These are phyloP conservation scores for Heterochromis multidens DNA, from an alignment of 2,113 vertebrate species.

Conservation along the genomic window DNA sequence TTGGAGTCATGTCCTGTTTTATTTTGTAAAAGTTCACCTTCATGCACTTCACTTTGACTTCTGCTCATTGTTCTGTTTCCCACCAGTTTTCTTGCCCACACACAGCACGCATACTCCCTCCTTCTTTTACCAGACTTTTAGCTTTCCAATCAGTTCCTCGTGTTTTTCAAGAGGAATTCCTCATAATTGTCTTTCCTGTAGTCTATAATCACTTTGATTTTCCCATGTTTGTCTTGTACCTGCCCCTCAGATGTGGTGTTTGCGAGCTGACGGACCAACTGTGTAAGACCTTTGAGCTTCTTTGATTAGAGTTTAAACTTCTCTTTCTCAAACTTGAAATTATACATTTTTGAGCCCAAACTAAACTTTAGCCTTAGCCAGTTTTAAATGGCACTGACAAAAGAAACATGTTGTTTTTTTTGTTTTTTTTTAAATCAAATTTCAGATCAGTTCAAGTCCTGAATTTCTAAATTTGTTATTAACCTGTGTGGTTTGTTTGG, in stretches of 20 bases:
- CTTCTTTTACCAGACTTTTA: background rate
- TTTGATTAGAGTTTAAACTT: no score
- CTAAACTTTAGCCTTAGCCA: background rate
- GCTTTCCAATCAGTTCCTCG: accelerated
- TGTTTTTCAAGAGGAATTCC: background rate
- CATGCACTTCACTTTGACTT: accelerated
- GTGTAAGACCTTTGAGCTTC: background rate
- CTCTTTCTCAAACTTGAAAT: no score
- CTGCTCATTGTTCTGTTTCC: background rate
- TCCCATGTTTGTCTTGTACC: no score
- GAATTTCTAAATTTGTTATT: background rate
- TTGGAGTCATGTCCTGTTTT: background rate
- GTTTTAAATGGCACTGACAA: accelerated
- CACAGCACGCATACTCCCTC: accelerated
- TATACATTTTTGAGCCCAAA: background rate
- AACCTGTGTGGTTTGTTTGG: background rate
- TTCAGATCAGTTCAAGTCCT: background rate
- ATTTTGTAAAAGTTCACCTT: accelerated
- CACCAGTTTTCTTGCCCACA: background rate
- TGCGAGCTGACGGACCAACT: background rate
- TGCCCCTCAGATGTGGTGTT: background rate
- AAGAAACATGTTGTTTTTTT: background rate
- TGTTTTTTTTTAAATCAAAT: no score
- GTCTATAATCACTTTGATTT: background rate
- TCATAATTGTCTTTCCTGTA: accelerated